phyloP scores from a whole-genome alignment of 1,140 invertebrate species.

The Oreohelix idahoensis region DNA sequence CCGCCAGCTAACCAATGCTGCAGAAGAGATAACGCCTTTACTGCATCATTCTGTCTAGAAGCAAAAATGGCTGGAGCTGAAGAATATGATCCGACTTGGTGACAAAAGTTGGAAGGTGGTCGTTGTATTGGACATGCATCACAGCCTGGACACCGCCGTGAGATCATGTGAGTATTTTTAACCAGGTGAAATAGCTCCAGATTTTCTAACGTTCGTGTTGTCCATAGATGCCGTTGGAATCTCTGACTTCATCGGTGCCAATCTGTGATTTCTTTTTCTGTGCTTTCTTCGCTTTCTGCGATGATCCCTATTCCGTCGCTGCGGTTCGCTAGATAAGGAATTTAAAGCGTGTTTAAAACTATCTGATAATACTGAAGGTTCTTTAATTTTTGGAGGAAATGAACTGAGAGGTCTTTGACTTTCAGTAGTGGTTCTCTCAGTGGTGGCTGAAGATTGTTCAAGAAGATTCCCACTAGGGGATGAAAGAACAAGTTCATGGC shows the following conservation, averaged over 20 bases:
- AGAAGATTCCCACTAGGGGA: neutral
- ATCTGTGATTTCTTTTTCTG: neutral
- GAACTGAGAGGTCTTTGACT: neutral
- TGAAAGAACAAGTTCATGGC: neutral
- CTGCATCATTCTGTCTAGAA: too few relatives aligned
- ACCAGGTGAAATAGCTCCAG: neutral
- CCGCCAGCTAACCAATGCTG: too few relatives aligned
- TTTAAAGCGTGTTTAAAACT: neutral
- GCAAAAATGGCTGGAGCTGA: too few relatives aligned
- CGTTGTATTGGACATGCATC: too few relatives aligned
- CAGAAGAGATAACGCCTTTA: too few relatives aligned
- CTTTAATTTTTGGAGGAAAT: neutral
- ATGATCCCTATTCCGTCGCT: neutral
- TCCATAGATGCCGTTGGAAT: neutral
- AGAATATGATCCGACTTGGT: too few relatives aligned
- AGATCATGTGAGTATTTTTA: neutral
- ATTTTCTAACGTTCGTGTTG: neutral
- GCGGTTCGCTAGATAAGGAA: neutral
- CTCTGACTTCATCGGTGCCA: neutral
- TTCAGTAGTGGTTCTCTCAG: neutral
- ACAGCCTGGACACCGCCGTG: neutral
- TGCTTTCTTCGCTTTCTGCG: neutral
- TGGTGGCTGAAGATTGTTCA: neutral
- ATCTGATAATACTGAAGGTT: neutral
- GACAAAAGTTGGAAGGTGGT: too few relatives aligned